Percentiles rank a stretch among this genome's conserved stretches.
phyloP scores from a whole-genome alignment of 2,797 vertebrate genomes.

The Sebastiscus albofasciatus region DNA sequence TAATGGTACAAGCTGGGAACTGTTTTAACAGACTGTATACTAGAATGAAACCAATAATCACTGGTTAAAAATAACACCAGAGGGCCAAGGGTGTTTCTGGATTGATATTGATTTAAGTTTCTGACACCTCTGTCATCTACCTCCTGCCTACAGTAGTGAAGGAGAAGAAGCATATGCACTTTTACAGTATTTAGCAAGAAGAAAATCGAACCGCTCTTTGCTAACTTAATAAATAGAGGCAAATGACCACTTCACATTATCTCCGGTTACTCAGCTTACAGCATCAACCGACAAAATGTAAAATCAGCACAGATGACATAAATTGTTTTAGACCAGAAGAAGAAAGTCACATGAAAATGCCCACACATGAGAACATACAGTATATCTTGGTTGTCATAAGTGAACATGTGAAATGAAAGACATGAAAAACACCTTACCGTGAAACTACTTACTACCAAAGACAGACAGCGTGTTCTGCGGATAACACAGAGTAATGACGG shows the following conservation, averaged over 20 bases:
- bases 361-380: too few relatives aligned
- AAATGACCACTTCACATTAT: background rate
- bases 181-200: background rate
- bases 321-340: too few relatives aligned
- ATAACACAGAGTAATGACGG: background rate
- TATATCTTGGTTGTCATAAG: background rate
- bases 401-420: background rate
- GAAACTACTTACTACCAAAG: too few relatives aligned
- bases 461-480: background rate
- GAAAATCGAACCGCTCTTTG: too few relatives aligned
- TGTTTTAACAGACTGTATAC: slow-evolving; percentile 24
- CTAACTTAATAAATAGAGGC: background rate
- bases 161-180: too few relatives aligned
- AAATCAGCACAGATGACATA: too few relatives aligned
- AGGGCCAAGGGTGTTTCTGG: background rate
- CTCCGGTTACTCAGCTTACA: background rate
- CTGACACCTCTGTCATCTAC: background rate
- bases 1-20: slow-evolving; percentile 17
- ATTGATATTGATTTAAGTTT: background rate
- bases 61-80: slow-evolving; percentile 24
- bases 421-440: background rate
- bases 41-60: slow-evolving; percentile 18
- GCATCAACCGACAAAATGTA: too few relatives aligned
- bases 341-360: too few relatives aligned
- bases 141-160: background rate